Evolutionary conservation across 2,888 invertebrate species (phyloP).

Genomic region (Yponomeuta cagnagella): DNA sequence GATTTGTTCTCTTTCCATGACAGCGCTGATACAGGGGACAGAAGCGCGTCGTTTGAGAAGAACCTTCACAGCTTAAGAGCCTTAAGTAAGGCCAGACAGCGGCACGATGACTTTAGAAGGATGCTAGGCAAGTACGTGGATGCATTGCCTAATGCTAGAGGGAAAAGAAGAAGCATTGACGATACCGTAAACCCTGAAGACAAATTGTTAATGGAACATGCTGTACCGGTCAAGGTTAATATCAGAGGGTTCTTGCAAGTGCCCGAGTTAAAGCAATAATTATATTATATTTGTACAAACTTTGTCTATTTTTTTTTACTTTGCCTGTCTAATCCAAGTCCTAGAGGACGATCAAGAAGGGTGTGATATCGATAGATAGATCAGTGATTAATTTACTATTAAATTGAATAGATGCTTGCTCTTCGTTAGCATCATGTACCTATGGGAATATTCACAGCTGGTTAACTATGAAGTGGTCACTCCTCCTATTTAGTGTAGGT

Average conservation of each 20-base stretch:
- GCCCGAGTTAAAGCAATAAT: not conserved
- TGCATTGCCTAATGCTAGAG: not conserved
- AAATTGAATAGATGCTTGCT: too few relatives aligned
- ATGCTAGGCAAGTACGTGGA: not conserved
- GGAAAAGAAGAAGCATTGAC: not conserved
- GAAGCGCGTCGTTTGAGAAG: not conserved
- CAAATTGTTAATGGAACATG: not conserved
- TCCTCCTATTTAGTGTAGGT: too few relatives aligned
- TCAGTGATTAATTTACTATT: too few relatives aligned
- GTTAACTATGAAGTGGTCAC: too few relatives aligned
- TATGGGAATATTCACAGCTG: too few relatives aligned
- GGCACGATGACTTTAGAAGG: not conserved
- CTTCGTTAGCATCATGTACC: too few relatives aligned
- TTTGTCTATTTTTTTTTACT: not conserved
- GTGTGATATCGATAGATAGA: too few relatives aligned
- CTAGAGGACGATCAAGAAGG: too few relatives aligned
- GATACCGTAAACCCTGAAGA: not conserved
- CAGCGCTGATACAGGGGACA: not conserved
- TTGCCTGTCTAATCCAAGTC: too few relatives aligned
- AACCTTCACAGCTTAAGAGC: not conserved
- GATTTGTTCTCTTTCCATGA: not conserved
- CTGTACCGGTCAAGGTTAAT: conserved; percentile 4
- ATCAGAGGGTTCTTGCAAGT: not conserved
- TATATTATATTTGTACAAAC: too few relatives aligned
- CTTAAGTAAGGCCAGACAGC: not conserved